These are phyloP conservation scores for Drosophila obscura DNA, from an alignment of 1,140 invertebrate species.

Conservation along the genomic window DNA sequence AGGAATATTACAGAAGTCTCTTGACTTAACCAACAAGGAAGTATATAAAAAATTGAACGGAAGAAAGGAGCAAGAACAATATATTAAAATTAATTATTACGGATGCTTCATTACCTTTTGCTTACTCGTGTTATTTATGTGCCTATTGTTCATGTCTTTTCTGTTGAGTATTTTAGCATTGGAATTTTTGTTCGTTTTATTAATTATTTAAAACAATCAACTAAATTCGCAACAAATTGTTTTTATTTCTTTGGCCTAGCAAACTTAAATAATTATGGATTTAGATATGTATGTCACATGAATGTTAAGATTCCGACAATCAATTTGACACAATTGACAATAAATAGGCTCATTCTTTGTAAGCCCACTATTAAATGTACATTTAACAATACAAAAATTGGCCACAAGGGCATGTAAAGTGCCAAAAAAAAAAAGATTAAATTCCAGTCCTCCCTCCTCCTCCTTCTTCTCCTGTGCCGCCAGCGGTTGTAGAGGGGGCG, in stretches of 20 bases:
- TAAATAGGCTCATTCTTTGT: conserved; percentile 19
- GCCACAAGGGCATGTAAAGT: conserved; percentile 51
- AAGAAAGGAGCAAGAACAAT: too few species aligned
- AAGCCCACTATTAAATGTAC: conserved; percentile 15
- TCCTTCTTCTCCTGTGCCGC: conserved; percentile 26
- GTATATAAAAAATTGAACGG: not conserved
- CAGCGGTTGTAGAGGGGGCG: conserved; percentile 26
- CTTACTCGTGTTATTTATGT: too few species aligned
- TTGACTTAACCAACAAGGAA: conserved; percentile 24
- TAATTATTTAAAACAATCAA: too few species aligned
- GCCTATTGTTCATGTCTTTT: too few species aligned
- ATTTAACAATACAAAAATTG: conserved; percentile 38
- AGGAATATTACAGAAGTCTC: conserved; percentile 11
- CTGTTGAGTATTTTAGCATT: too few species aligned
- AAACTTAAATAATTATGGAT: not conserved
- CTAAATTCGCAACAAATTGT: too few species aligned
- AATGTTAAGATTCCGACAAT: not conserved
- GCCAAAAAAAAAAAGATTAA: conserved; percentile 37
- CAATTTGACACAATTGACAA: conserved; percentile 27
- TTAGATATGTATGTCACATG: not conserved
- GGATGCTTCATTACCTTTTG: too few species aligned
- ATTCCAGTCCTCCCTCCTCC: conserved; percentile 27
- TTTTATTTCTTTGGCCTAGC: not conserved
- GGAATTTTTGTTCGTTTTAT: too few species aligned
- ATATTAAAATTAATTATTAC: too few species aligned